phyloP scores from a whole-genome alignment of 2,888 invertebrate genomes.

The Steinernema hermaphroditum region DNA sequence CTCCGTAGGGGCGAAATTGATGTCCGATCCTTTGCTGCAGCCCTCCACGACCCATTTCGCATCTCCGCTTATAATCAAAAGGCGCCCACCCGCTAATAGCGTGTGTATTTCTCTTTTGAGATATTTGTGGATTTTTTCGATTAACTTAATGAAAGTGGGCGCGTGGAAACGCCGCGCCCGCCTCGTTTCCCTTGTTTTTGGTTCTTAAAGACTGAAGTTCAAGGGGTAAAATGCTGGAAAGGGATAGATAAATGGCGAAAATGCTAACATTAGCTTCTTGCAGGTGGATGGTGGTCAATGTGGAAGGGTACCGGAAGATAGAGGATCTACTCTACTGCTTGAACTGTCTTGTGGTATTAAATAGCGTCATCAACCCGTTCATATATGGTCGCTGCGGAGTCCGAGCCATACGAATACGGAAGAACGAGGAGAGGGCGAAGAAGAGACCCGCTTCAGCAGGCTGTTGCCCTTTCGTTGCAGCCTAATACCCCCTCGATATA shows the following conservation, averaged over 20 bases:
- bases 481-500: not conserved
- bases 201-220: too few relatives aligned
- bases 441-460: not conserved
- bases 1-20: not conserved
- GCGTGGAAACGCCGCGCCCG: not conserved
- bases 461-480: not conserved
- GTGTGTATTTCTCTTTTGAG: slow-evolving; percentile 1
- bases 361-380: slow-evolving; percentile 57
- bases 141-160: not conserved
- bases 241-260: not conserved
- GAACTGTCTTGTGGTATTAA: slow-evolving; percentile 53
- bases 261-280: too few relatives aligned
- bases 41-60: not conserved
- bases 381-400: slow-evolving; percentile 50
- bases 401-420: not conserved
- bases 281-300: slow-evolving; percentile 52
- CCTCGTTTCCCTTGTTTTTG: slow-evolving; percentile 6
- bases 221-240: too few relatives aligned
- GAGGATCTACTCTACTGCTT: slow-evolving; percentile 51
- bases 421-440: not conserved
- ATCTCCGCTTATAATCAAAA: not conserved
- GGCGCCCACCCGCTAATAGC: not conserved
- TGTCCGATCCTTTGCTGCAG: not conserved
- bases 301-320: slow-evolving; percentile 45
- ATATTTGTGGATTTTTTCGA: slow-evolving; percentile 1